Conservation (phyloP, 2,113 vertebrate species). For the Spizaetus ornatus region DNA sequence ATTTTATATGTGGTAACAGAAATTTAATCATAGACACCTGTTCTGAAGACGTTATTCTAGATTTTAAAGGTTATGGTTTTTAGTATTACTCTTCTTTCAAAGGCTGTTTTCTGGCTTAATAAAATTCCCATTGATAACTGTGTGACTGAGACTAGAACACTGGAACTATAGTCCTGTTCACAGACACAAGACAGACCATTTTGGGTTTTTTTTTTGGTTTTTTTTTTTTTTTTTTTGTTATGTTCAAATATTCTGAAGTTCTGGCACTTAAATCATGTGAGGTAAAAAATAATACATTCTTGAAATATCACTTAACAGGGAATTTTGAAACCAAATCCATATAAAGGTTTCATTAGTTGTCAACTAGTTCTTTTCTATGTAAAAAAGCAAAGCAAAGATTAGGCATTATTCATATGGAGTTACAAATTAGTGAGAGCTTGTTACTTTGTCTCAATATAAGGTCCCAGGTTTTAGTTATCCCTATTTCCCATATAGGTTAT, state of each 20-base stretch:
- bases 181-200: background rate
- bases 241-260: background rate
- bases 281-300: background rate
- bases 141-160: background rate
- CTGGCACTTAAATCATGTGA: background rate
- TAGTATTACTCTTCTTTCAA: background rate
- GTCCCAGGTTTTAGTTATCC: background rate
- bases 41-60: background rate
- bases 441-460: background rate
- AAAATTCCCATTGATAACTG: background rate
- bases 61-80: background rate
- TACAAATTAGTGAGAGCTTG: background rate
- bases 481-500: background rate
- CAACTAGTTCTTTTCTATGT: background rate
- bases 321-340: background rate
- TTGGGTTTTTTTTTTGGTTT: too few species aligned
- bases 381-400: background rate
- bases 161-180: background rate
- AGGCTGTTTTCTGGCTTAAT: background rate
- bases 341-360: background rate
- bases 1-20: background rate
- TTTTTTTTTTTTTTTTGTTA: background rate
- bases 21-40: background rate
- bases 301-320: background rate
- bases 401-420: background rate